Percentiles rank a stretch among this genome's conserved stretches.
These are phyloP conservation scores for Hirtodrosophila duncani DNA, from an alignment of 2,888 invertebrate species.

Conservation along the genomic window DNA sequence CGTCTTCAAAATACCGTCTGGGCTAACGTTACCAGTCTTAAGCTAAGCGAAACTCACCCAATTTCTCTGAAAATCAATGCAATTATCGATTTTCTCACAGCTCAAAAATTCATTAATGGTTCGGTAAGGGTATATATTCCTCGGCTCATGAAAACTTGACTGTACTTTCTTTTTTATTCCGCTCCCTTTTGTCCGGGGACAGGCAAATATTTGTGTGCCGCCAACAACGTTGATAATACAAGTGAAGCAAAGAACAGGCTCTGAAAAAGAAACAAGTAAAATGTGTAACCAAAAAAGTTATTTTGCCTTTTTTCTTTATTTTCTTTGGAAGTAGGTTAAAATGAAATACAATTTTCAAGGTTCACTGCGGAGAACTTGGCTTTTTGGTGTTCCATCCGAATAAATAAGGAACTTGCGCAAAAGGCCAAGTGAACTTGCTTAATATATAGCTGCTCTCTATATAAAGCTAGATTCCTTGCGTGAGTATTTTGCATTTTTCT, in stretches of 20 bases:
- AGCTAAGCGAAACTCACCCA: too few relatives aligned
- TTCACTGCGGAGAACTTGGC: constrained; percentile 42
- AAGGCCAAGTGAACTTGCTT: constrained; percentile 54
- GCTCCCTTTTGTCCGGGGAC: constrained; percentile 17
- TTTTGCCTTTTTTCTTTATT: constrained; percentile 16
- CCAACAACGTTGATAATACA: constrained; percentile 39
- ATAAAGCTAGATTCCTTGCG: constrained; percentile 30
- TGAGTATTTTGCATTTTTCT: constrained; percentile 26
- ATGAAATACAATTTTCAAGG: constrained; percentile 55
- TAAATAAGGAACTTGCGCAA: constrained; percentile 26
- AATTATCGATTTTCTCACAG: too few relatives aligned
- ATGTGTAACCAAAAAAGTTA: constrained; percentile 30
- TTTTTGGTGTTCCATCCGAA: constrained; percentile 11
- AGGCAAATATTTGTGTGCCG: constrained; percentile 43
- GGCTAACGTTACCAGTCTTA: too few relatives aligned
- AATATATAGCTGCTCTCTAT: constrained; percentile 1
- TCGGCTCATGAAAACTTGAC: too few relatives aligned
- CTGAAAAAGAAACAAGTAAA: constrained; percentile 4
- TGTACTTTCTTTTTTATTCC: too few relatives aligned
- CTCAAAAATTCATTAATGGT: too few relatives aligned
- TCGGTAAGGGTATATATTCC: too few relatives aligned
- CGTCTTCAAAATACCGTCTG: too few relatives aligned
- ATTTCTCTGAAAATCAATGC: too few relatives aligned
- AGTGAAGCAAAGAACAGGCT: constrained; percentile 7
- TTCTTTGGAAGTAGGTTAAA: constrained; percentile 49